Percentiles rank a stretch among this genome's conserved stretches.
These are phyloP conservation scores for Zaprionus capensis DNA, from an alignment of 1,140 invertebrate genomes.

Conservation along the genomic window DNA sequence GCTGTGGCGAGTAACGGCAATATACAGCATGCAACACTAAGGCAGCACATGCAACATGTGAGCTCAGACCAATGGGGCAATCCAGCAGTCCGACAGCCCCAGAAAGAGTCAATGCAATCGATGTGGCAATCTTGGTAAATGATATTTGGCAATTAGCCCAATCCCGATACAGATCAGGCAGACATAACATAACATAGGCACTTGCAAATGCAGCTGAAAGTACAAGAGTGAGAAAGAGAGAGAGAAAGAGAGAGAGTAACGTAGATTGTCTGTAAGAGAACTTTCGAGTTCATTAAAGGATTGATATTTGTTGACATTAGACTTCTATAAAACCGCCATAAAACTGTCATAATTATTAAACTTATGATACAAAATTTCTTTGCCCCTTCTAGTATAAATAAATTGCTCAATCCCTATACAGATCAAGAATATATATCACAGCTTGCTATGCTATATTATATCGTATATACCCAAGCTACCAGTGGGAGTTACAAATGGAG, in stretches of 20 bases:
- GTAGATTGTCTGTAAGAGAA: no score
- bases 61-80: slow-evolving; percentile 26
- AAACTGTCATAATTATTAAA: no score
- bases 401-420: not conserved
- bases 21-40: slow-evolving; percentile 25
- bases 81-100: slow-evolving; percentile 22
- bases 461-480: no score
- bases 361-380: no score
- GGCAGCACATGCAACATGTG: slow-evolving; percentile 30
- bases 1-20: slow-evolving; percentile 37
- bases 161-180: slow-evolving; percentile 41
- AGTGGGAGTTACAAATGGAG: no score
- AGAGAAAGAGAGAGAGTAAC: no score
- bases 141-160: slow-evolving; percentile 56
- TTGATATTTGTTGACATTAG: no score
- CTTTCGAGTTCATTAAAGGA: no score
- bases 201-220: not conserved
- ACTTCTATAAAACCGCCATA: no score
- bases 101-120: slow-evolving; percentile 57
- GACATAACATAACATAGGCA: not conserved
- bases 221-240: no score
- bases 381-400: no score
- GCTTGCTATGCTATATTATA: no score
- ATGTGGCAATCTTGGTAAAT: slow-evolving; percentile 49
- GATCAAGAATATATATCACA: not conserved